Evolutionary conservation across 2,113 vertebrate species (phyloP).

Genomic region (Antigone vipio): DNA sequence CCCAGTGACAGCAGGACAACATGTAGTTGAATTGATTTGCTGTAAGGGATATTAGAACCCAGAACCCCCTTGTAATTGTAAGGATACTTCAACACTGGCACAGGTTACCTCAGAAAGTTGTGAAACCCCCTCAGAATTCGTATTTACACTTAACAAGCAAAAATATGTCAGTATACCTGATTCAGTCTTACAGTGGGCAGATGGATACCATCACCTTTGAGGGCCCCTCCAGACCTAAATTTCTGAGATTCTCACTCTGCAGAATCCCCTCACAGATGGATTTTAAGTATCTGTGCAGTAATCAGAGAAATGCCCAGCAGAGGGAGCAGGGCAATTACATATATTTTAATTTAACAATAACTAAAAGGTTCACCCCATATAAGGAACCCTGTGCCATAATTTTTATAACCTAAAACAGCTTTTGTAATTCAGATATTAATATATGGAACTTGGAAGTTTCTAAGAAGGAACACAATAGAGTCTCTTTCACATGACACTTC

Average conservation of each 20-base stretch:
- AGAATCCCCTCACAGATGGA: neutral
- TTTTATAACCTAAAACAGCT: neutral
- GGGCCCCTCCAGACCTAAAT: neutral
- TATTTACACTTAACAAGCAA: neutral
- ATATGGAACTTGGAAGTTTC: neutral
- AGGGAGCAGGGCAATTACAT: constrained; percentile 41
- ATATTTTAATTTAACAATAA: neutral
- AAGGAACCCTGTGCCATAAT: neutral
- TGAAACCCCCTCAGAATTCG: neutral
- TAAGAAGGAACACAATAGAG: neutral
- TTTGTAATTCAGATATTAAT: neutral
- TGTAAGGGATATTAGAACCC: neutral
- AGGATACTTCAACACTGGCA: neutral
- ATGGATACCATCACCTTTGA: neutral
- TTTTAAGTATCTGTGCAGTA: neutral
- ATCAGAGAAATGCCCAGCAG: constrained; percentile 26
- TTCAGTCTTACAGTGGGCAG: neutral
- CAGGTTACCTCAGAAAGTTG: neutral
- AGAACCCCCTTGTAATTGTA: neutral
- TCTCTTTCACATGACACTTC: neutral
- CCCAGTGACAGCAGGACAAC: neutral
- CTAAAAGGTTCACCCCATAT: neutral
- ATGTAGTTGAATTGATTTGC: neutral
- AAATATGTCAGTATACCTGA: neutral
- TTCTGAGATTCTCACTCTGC: neutral